Percentiles rank a stretch among this genome's conserved stretches.
phyloP scores from a whole-genome alignment of 2,888 invertebrate species.

The Esperia sulphurella region DNA sequence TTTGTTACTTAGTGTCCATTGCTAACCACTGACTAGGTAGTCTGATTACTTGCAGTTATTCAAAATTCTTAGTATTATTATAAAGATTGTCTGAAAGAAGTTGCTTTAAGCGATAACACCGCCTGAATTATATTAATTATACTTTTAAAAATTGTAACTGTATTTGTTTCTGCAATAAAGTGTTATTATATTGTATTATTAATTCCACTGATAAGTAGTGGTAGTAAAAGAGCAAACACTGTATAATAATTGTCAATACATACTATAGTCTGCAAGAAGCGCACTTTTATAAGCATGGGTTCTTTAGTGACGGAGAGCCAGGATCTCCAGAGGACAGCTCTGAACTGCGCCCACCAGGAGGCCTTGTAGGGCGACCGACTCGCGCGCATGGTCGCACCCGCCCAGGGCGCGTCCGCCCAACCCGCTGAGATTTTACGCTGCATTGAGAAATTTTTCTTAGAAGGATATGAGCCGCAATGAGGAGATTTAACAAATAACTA shows the following conservation, averaged over 20 bases:
- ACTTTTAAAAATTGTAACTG: too few relatives aligned
- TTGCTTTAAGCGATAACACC: too few relatives aligned
- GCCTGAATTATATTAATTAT: too few relatives aligned
- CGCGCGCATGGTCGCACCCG: constrained; percentile 42
- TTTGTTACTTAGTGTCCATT: too few relatives aligned
- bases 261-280: constrained; percentile 93
- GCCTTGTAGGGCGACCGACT: constrained; percentile 86
- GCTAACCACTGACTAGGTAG: too few relatives aligned
- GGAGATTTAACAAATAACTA: not conserved
- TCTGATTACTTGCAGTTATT: too few relatives aligned
- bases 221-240: not conserved
- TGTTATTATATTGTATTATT: too few relatives aligned
- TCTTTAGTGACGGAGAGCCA: constrained; percentile 94
- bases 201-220: too few relatives aligned
- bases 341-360: constrained; percentile 92
- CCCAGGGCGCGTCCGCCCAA: constrained; percentile 66
- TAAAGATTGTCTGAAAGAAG: too few relatives aligned
- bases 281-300: constrained; percentile 92
- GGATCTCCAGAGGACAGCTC: constrained; percentile 93
- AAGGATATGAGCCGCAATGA: too few relatives aligned
- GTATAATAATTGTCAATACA: constrained; percentile 44
- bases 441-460: not conserved
- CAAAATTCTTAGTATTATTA: too few relatives aligned
- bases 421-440: constrained; percentile 59
- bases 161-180: too few relatives aligned